Evolutionary conservation across 2,113 vertebrate species (phyloP).

Genomic region (Romanogobio albipinnatus): DNA sequence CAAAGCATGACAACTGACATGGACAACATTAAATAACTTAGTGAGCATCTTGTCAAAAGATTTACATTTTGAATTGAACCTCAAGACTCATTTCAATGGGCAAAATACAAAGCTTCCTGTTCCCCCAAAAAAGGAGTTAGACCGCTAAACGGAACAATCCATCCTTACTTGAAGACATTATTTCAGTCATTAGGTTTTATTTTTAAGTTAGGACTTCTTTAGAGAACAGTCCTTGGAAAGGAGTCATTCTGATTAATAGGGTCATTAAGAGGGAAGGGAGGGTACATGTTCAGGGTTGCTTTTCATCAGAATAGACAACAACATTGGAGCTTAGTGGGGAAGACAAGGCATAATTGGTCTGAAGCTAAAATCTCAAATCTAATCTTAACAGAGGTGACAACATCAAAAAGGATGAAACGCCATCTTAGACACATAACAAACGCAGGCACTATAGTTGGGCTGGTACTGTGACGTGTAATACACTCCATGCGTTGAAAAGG

Average conservation of each 20-base stretch:
- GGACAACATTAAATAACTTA: neutral
- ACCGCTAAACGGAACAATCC: neutral
- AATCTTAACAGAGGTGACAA: conserved; percentile 3
- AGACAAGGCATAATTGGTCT: conserved; percentile 24
- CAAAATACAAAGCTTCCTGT: neutral
- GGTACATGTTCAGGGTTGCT: conserved; percentile 20
- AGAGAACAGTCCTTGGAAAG: conserved; percentile 30
- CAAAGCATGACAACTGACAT: conserved; percentile 38
- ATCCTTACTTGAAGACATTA: conserved; percentile 15
- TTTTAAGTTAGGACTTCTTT: conserved; percentile 32
- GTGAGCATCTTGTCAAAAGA: neutral
- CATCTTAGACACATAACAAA: neutral
- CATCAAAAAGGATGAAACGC: conserved; percentile 3
- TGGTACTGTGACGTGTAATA: neutral
- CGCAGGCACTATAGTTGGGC: conserved; percentile 4
- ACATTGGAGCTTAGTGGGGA: conserved; percentile 46
- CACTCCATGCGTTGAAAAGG: conserved; percentile 4
- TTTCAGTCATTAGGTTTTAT: conserved; percentile 21
- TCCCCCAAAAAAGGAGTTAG: neutral
- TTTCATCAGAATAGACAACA: conserved; percentile 38
- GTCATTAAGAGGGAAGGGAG: conserved; percentile 43
- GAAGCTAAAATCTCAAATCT: conserved; percentile 18
- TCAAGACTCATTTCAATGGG: neutral
- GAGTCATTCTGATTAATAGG: conserved; percentile 44
- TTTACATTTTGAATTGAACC: neutral